phyloP scores from a whole-genome alignment of 2,888 invertebrate species.

The Atherix ibis region DNA sequence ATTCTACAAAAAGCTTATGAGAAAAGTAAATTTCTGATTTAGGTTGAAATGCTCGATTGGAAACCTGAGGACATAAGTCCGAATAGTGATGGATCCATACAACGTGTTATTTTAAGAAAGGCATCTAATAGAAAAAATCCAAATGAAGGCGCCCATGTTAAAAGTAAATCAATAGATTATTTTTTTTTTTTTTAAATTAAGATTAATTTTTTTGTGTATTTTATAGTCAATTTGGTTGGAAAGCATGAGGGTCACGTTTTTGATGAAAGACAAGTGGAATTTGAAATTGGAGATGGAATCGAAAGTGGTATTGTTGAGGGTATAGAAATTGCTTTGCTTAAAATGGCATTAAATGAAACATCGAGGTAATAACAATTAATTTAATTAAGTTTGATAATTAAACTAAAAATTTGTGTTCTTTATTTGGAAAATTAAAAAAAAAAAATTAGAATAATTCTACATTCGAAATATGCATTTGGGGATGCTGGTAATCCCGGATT shows the following conservation, averaged over 20 bases:
- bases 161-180: constrained; percentile 40
- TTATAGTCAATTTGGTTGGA: constrained; percentile 22
- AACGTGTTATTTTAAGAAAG: constrained; percentile 48
- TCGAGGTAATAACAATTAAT: constrained; percentile 33
- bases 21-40: constrained; percentile 15
- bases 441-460: constrained; percentile 41
- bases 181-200: not conserved
- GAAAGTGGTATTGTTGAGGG: constrained; percentile 63
- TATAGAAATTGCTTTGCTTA: constrained; percentile 63
- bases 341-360: constrained; percentile 66
- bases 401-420: not conserved
- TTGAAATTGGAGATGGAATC: constrained; percentile 71
- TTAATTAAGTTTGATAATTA: not conserved
- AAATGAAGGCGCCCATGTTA: constrained; percentile 66
- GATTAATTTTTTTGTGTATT: constrained; percentile 3
- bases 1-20: constrained; percentile 1
- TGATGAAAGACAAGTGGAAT: constrained; percentile 68
- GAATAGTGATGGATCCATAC: constrained; percentile 67
- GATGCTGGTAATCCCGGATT: constrained; percentile 48
- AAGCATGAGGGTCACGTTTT: constrained; percentile 19
- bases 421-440: too few species aligned
- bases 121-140: constrained; percentile 62
- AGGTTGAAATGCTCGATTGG: constrained; percentile 83
- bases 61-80: constrained; percentile 78
- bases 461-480: constrained; percentile 70